Evolutionary conservation across 2,888 invertebrate genomes (phyloP).

Genomic region (Yponomeuta evonymella): DNA sequence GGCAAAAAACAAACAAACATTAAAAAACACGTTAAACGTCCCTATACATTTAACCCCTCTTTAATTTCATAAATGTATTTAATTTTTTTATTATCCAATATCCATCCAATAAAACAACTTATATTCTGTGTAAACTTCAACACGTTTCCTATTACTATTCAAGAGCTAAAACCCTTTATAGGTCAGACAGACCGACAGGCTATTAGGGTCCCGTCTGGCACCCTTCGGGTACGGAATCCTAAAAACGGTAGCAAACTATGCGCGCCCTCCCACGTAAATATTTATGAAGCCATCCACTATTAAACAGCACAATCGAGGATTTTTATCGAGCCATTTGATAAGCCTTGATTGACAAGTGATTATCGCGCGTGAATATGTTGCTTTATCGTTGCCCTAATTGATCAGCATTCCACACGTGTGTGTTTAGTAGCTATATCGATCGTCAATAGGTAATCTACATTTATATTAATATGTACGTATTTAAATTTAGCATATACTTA

Average conservation of each 20-base stretch:
- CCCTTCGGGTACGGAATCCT: background rate
- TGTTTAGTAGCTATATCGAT: background rate
- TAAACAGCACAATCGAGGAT: background rate
- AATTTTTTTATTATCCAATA: no score
- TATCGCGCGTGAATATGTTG: background rate
- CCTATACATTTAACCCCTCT: no score
- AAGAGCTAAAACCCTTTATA: no score
- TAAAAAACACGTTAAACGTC: no score
- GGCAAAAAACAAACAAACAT: no score
- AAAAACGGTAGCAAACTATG: background rate
- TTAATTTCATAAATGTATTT: no score
- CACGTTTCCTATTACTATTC: no score
- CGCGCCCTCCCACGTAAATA: background rate
- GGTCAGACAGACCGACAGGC: no score
- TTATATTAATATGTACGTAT: background rate
- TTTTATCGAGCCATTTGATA: background rate
- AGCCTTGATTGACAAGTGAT: background rate
- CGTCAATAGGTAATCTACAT: background rate
- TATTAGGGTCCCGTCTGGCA: no score
- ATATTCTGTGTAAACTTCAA: no score
- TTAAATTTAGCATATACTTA: background rate
- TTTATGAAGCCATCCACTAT: background rate
- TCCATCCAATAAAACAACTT: no score
- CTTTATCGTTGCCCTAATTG: slow-evolving; percentile 2
- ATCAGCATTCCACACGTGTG: background rate